Evolutionary conservation across 2,797 vertebrate genomes (phyloP).

Genomic region (Paramormyrops hopkinsi): DNA sequence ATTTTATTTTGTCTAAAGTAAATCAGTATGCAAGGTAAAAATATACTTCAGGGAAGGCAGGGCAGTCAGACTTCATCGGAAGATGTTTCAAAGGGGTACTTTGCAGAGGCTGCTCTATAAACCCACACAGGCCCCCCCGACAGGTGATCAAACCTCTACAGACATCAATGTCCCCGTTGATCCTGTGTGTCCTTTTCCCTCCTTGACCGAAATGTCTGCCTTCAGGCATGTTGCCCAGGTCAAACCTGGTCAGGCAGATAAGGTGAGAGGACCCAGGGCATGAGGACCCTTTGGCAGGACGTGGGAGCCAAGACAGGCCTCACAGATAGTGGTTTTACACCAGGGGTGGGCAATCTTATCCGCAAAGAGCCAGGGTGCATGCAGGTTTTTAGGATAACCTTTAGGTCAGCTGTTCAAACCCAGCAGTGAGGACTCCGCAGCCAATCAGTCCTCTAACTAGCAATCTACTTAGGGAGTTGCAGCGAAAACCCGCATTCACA

Average conservation of each 20-base stretch:
- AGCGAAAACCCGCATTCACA: background rate
- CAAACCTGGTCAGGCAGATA: background rate
- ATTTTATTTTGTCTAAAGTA: background rate
- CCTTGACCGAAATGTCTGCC: background rate
- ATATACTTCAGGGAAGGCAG: background rate
- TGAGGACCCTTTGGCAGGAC: background rate
- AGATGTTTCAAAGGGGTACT: background rate
- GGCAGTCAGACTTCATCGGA: background rate
- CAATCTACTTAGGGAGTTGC: background rate
- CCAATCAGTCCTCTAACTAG: background rate
- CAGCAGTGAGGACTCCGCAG: background rate
- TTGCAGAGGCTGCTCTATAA: background rate
- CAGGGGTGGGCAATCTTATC: background rate
- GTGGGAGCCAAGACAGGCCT: background rate
- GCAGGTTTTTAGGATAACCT: background rate
- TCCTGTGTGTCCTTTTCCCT: background rate
- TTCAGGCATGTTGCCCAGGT: background rate
- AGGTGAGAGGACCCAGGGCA: background rate
- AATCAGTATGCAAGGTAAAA: constrained; percentile 10
- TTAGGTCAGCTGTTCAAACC: background rate
- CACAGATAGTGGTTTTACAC: background rate
- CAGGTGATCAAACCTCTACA: background rate
- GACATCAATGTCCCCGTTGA: background rate
- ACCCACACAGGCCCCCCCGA: background rate
- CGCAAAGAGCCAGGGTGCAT: background rate